Evolutionary conservation across 1,140 invertebrate genomes (phyloP).

Genomic region (Solen grandis): DNA sequence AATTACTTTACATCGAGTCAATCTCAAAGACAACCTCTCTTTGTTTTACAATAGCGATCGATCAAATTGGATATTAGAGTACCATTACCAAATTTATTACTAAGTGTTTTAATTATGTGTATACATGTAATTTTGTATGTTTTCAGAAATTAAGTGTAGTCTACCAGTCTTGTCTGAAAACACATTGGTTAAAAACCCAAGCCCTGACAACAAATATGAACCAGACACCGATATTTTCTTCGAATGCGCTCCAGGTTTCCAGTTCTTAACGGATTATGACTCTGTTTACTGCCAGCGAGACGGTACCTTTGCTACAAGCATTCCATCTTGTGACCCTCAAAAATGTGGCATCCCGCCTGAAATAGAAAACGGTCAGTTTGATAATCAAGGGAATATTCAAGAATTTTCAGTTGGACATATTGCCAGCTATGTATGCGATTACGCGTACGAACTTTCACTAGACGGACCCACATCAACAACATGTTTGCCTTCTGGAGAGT

Average conservation of each 20-base stretch:
- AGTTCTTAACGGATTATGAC: conserved; percentile 63
- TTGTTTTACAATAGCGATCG: too few species aligned
- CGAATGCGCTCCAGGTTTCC: conserved; percentile 62
- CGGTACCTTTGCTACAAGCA: conserved; percentile 71
- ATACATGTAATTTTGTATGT: conserved; percentile 12
- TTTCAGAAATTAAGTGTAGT: conserved; percentile 73
- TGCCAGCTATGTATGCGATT: conserved; percentile 73
- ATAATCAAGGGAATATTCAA: conserved; percentile 4
- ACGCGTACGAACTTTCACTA: conserved; percentile 69
- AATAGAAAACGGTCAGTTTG: conserved; percentile 62
- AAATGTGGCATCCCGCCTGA: conserved; percentile 70
- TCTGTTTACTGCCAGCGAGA: conserved; percentile 70
- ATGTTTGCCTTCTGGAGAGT: conserved; percentile 70
- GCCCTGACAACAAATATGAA: conserved; percentile 43
- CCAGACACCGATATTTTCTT: conserved; percentile 60
- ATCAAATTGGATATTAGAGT: too few species aligned
- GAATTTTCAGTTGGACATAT: conserved; percentile 70
- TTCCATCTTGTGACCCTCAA: conserved; percentile 75
- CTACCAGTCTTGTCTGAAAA: conserved; percentile 70
- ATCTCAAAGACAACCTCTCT: too few species aligned
- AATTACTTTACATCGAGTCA: too few species aligned
- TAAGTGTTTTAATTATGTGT: too few species aligned
- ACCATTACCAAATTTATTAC: too few species aligned
- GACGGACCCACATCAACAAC: conserved; percentile 5
- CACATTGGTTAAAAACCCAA: conserved; percentile 52